Evolutionary conservation across 2,888 invertebrate genomes (phyloP).

Genomic region (Philonicus albiceps): DNA sequence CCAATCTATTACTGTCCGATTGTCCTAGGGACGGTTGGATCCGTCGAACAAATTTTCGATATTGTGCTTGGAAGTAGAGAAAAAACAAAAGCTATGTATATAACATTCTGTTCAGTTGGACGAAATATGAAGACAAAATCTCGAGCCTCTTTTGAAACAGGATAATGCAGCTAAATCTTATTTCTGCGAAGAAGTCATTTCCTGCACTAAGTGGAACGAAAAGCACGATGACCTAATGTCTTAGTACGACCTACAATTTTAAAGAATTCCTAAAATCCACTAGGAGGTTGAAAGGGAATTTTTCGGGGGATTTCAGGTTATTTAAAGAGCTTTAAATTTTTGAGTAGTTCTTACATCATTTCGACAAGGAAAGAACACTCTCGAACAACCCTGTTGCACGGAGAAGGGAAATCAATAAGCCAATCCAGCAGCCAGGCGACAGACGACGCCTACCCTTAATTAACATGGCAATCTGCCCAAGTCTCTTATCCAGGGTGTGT

Average conservation of each 20-base stretch:
- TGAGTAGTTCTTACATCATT: background rate
- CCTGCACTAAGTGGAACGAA: background rate
- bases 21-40: background rate
- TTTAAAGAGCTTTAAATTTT: background rate
- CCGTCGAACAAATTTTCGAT: background rate
- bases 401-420: background rate
- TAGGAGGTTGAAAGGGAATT: background rate
- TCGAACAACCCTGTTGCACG: background rate
- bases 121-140: background rate
- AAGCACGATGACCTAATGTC: background rate
- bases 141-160: background rate
- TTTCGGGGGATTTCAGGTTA: background rate
- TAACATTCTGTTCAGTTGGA: background rate
- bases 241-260: background rate
- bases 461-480: background rate
- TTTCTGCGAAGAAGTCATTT: background rate
- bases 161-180: background rate
- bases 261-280: background rate
- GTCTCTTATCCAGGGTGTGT: background rate
- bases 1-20: background rate
- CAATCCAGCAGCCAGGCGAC: background rate
- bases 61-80: background rate
- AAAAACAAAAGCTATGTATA: background rate
- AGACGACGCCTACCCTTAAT: background rate
- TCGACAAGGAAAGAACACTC: background rate